Evolutionary conservation across 2,113 vertebrate species (phyloP).

Genomic region (Planiliza haematocheilus): DNA sequence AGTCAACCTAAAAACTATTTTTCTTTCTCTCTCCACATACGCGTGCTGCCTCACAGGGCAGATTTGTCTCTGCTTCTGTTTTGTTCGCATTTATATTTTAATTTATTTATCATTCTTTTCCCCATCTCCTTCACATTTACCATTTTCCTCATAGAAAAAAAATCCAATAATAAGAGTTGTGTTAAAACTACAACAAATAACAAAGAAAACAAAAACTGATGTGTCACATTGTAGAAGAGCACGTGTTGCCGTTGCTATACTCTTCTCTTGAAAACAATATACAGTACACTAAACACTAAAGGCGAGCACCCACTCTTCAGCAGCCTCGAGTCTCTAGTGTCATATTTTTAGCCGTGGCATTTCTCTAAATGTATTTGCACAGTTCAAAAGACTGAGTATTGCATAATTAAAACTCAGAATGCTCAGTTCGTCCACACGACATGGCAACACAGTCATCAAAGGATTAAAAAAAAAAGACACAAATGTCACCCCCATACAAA

Average conservation of each 20-base stretch:
- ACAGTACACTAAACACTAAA: conserved; percentile 46
- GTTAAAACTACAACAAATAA: no score
- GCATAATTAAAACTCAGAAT: conserved; percentile 63
- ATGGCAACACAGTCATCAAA: conserved; percentile 24
- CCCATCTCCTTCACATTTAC: no score
- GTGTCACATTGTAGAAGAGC: not conserved
- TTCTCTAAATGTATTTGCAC: conserved; percentile 74
- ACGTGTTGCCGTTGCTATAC: conserved; percentile 42
- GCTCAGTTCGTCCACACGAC: not conserved
- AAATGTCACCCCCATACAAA: not conserved
- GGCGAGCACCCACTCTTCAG: conserved; percentile 51
- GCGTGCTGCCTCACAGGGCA: no score
- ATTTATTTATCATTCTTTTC: no score
- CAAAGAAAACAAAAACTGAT: not conserved
- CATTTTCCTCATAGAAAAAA: no score
- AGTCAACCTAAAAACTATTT: no score
- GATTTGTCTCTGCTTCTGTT: no score
- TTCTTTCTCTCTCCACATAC: no score
- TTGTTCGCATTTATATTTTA: no score
- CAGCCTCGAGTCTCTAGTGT: conserved; percentile 30
- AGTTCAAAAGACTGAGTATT: conserved; percentile 57
- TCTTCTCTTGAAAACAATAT: conserved; percentile 34
- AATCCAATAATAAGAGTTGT: no score
- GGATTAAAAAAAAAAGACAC: not conserved
- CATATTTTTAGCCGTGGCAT: conserved; percentile 76